Conservation (phyloP, 2,797 vertebrate genomes). For the Columba guinea region DNA sequence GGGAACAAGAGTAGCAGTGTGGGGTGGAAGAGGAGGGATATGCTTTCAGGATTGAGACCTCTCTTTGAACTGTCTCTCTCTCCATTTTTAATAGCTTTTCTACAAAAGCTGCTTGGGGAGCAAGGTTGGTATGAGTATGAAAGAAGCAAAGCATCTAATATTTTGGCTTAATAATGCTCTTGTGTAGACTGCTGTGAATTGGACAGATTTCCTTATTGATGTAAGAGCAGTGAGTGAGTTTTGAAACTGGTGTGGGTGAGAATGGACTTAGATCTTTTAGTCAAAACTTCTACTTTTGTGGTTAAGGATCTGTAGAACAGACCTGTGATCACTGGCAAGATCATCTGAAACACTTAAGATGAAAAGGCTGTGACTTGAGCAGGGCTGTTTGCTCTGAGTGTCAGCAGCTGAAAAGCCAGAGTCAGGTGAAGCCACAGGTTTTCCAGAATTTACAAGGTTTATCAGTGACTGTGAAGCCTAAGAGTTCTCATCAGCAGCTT, state of each 20-base stretch:
- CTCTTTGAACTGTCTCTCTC: constrained; percentile 42
- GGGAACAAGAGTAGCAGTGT: background rate
- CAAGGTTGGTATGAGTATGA: background rate
- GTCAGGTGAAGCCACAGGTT: background rate
- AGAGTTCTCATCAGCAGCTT: background rate
- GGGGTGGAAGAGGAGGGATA: background rate
- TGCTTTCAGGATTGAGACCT: constrained; percentile 16
- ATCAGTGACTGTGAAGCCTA: background rate
- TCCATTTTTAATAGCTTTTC: constrained; percentile 62
- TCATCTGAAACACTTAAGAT: background rate
- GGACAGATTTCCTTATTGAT: background rate
- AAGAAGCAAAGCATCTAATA: constrained; percentile 43
- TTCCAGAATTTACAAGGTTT: background rate
- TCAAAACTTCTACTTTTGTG: background rate
- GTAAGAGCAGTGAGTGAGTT: background rate
- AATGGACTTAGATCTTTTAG: background rate
- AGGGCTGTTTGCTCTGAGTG: background rate
- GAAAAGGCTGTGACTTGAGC: background rate
- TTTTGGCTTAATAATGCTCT: constrained; percentile 23
- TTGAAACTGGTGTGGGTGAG: background rate
- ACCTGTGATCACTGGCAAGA: background rate
- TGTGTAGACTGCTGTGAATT: background rate
- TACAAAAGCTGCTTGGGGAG: constrained; percentile 38
- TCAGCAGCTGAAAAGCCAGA: background rate
- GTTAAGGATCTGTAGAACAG: background rate